Conservation (phyloP, 53 echinoderm and acorn worm genomes). For the Crossaster papposus region DNA sequence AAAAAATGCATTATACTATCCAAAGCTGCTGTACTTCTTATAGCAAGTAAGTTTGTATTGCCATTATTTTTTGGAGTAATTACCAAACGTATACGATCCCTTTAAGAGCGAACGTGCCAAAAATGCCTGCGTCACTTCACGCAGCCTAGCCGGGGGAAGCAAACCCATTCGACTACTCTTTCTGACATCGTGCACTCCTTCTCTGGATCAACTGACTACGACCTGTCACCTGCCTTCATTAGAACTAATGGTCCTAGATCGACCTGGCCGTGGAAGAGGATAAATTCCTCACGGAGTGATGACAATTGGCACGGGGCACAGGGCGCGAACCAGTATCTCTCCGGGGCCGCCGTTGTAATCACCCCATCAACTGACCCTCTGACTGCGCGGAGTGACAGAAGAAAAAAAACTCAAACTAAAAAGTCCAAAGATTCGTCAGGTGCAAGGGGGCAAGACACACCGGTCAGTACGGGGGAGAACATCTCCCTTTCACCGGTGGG, state of each 20-base stretch:
- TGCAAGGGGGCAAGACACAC: not conserved
- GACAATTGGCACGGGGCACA: constrained; percentile 4
- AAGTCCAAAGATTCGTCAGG: not conserved
- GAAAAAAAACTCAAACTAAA: not conserved
- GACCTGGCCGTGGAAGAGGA: not conserved
- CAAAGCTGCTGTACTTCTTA: too few relatives aligned
- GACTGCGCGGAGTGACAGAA: not conserved
- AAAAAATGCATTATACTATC: too few relatives aligned
- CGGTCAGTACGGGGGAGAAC: not conserved
- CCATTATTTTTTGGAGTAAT: too few relatives aligned
- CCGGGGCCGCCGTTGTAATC: not conserved
- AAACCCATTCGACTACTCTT: not conserved
- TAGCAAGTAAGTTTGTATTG: too few relatives aligned
- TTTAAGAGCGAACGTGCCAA: not conserved
- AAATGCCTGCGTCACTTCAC: not conserved
- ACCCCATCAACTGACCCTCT: not conserved
- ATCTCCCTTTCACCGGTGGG: not conserved
- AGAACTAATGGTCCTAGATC: constrained; percentile 21
- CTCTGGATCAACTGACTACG: not conserved
- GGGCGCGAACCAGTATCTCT: not conserved
- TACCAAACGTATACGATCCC: too few relatives aligned
- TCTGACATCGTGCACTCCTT: not conserved
- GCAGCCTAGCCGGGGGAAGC: not conserved
- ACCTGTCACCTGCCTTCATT: constrained; percentile 23
- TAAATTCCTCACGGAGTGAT: constrained; percentile 19